These are phyloP conservation scores for Rhinoraja longicauda DNA, from an alignment of 2,797 vertebrate species.

Conservation along the genomic window DNA sequence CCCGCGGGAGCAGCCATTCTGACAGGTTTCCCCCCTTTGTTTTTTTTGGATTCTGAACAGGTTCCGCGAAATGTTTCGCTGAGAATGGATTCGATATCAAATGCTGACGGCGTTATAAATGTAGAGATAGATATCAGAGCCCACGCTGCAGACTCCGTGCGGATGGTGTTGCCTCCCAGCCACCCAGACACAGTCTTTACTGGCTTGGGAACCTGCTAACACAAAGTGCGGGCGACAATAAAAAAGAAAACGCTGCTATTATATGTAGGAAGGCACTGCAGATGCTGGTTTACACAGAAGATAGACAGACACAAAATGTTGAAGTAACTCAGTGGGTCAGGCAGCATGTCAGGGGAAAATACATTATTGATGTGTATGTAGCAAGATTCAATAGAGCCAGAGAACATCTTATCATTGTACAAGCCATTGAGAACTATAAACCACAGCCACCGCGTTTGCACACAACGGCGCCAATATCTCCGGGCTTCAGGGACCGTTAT, in stretches of 20 bases:
- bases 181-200: background rate
- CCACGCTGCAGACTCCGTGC: background rate
- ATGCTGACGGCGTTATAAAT: constrained; percentile 5
- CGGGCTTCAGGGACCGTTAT: background rate
- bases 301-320: too few relatives aligned
- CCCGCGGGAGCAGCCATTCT: background rate
- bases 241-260: background rate
- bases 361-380: background rate
- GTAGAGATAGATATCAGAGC: background rate
- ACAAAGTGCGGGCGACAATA: background rate
- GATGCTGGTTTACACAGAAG: too few relatives aligned
- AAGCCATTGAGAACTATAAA: background rate
- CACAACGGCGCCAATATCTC: too few relatives aligned
- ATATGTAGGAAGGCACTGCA: too few relatives aligned
- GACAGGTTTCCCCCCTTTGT: background rate
- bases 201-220: background rate
- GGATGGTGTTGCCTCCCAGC: background rate
- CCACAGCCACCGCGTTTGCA: background rate
- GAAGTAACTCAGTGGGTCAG: too few relatives aligned
- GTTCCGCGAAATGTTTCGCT: background rate
- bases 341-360: too few relatives aligned
- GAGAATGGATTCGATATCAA: background rate
- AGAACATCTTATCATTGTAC: background rate
- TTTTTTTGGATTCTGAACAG: background rate
- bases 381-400: background rate